Evolutionary conservation across 2,797 vertebrate species (phyloP).

Genomic region (Muscicapa comitata): DNA sequence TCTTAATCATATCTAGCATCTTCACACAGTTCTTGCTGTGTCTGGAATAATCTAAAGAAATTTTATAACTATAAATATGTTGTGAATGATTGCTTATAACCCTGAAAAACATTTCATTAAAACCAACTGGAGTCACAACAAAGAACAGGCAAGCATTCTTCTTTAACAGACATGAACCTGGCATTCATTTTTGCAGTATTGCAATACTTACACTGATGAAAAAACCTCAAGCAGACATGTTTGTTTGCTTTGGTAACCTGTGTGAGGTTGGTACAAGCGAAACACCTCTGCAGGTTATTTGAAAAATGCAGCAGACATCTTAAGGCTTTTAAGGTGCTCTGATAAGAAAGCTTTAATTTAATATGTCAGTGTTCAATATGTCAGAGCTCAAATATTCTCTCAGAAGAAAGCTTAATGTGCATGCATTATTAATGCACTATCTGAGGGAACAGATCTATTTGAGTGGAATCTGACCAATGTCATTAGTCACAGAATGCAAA

Average conservation of each 20-base stretch:
- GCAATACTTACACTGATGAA: background rate
- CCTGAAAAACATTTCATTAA: background rate
- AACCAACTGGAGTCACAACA: background rate
- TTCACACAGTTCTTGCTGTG: background rate
- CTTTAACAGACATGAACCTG: background rate
- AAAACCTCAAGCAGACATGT: slow-evolving; percentile 6
- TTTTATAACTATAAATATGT: background rate
- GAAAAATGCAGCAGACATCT: slow-evolving; percentile 8
- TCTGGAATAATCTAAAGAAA: slow-evolving; percentile 1
- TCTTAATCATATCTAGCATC: background rate
- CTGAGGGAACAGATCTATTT: slow-evolving; percentile 48
- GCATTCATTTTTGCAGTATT: background rate
- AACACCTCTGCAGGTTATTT: slow-evolving; percentile 23
- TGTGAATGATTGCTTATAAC: background rate
- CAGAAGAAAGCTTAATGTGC: slow-evolving; percentile 58
- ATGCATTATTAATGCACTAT: slow-evolving; percentile 70
- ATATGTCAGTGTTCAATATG: slow-evolving; percentile 63
- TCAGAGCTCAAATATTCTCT: slow-evolving; percentile 72
- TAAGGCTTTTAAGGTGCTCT: slow-evolving; percentile 48
- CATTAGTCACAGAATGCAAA: slow-evolving; percentile 50
- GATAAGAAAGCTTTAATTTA: slow-evolving; percentile 71
- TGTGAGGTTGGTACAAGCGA: background rate
- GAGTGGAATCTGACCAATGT: slow-evolving; percentile 54
- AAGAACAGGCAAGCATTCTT: background rate
- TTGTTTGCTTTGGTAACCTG: slow-evolving; percentile 33